Evolutionary conservation across 2,797 vertebrate genomes (phyloP).

Genomic region (Gymnothorax reevesii): DNA sequence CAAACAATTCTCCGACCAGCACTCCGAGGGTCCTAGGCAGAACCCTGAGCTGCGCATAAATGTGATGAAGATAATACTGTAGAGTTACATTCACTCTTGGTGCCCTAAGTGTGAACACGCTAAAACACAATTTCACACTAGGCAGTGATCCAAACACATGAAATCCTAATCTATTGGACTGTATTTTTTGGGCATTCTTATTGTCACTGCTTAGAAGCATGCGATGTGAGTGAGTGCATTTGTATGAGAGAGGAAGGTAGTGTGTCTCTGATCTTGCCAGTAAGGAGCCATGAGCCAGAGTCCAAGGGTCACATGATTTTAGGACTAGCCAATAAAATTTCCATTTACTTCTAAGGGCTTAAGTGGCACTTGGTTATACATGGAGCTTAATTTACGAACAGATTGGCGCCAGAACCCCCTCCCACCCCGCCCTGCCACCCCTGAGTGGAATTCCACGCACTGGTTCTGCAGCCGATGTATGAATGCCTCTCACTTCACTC

Average conservation of each 20-base stretch:
- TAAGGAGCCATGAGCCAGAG: slow-evolving; percentile 72
- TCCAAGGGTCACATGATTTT: slow-evolving; percentile 88
- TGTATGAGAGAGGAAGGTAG: slow-evolving; percentile 57
- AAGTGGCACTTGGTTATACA: slow-evolving; percentile 92
- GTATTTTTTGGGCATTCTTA: slow-evolving; percentile 13
- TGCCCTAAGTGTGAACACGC: neutral
- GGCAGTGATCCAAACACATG: neutral
- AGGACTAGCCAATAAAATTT: slow-evolving; percentile 94
- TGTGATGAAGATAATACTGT: neutral
- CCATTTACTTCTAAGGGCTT: slow-evolving; percentile 95
- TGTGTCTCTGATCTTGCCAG: slow-evolving; percentile 85
- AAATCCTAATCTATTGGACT: slow-evolving; percentile 12
- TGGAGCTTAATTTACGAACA: slow-evolving; percentile 94
- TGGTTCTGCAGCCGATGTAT: neutral
- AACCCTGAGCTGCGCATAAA: neutral
- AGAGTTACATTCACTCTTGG: neutral
- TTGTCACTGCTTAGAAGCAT: slow-evolving; percentile 24
- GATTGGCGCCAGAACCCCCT: slow-evolving; percentile 85
- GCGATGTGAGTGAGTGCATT: neutral
- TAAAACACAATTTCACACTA: neutral
- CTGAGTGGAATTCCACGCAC: neutral
- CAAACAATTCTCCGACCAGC: no score
- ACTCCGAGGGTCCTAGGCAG: no score
- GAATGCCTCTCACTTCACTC: neutral
- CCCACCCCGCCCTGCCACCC: slow-evolving; percentile 60